Base-by-base conservation (phyloP, 92 coral and sea anemone genomes). In the Anthopleura xanthogrammica region DNA sequence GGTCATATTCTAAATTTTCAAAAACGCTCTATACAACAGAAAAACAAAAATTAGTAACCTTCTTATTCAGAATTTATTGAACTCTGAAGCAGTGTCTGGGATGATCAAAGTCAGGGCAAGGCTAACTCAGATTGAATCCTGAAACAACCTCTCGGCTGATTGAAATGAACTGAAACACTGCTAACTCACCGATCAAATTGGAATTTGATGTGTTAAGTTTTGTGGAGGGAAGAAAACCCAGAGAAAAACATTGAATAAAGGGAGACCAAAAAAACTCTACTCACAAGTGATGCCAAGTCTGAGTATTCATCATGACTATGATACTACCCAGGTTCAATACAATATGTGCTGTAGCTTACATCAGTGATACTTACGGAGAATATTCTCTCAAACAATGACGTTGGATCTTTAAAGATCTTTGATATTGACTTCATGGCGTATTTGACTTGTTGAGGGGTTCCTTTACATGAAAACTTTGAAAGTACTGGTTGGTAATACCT, bases 401-500 rank as follows among this genome's bases (percentile, higher is more conserved):
- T 77, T 24, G 91, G 87, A 40, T 92, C 89, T 22, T 79, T 75
- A 75, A 87, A 93, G 65, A 90, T 94, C 86, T 89, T 94, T 65
- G 90, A 86, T 13, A 95, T 83, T 73, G 97, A 89, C 60, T 97
- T 87, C 75, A 91, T 78, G 0, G 98, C 95, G 86, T 80, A 89
- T 79, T 95, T 95, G 41, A 92, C 94, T 87, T 95, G 98, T 13
- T 83, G 77, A 0, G 98, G 98, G 7, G 94, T 92, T 85, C 98
- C 98, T 85, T 90, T 93, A 24, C 93, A 55, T 7, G 95, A 91
- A 62, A 95, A 87, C 76, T 89, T 90, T 65, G 95, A 86, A 72
- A 95, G 83, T 73, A 92, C 98, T 54, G 95, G 97, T 64, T 95
- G 98, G 71, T 92, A 95, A 88, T 92, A 92, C 68, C 98, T 93